Conservation (phyloP, 1,140 invertebrate genomes). For the Akabosia matsudoensis region DNA sequence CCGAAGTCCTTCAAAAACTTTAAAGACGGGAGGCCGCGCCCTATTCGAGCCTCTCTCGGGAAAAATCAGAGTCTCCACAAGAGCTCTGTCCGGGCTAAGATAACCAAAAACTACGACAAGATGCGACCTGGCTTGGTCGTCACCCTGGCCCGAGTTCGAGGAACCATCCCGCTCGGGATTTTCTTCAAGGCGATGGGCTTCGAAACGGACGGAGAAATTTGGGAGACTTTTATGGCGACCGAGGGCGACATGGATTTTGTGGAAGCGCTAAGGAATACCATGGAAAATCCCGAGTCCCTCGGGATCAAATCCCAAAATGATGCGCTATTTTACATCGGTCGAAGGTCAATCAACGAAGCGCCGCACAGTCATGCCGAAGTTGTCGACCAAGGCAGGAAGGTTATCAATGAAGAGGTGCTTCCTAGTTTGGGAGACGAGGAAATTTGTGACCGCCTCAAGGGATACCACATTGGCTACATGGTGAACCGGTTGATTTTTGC, state of each 20-base stretch:
- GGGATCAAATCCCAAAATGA: not conserved
- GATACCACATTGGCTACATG: conserved; percentile 97
- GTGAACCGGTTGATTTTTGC: conserved; percentile 89
- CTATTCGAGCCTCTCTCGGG: conserved; percentile 58
- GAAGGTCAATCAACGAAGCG: conserved; percentile 30
- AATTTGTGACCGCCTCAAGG: conserved; percentile 98
- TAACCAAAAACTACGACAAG: not conserved
- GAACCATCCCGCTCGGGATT: conserved; percentile 28
- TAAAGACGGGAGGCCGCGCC: conserved; percentile 95
- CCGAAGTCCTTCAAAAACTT: conserved; percentile 69
- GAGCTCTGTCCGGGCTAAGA: not conserved
- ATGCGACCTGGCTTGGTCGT: conserved; percentile 8
- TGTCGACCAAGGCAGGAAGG: conserved; percentile 97
- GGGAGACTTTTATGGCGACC: not conserved
- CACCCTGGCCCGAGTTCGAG: conserved; percentile 14
- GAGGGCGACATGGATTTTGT: not conserved
- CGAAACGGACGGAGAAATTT: conserved; percentile 25
- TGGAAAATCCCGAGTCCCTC: conserved; percentile 10
- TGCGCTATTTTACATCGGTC: conserved; percentile 2
- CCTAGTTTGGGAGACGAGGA: conserved; percentile 97
- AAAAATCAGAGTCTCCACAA: conserved; percentile 60
- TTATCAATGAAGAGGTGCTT: conserved; percentile 98
- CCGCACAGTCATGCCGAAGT: conserved; percentile 96
- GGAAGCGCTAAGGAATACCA: not conserved
- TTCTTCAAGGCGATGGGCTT: conserved; percentile 39